Evolutionary conservation across 2,888 invertebrate species (phyloP).

Genomic region (Acrobeloides nanus): DNA sequence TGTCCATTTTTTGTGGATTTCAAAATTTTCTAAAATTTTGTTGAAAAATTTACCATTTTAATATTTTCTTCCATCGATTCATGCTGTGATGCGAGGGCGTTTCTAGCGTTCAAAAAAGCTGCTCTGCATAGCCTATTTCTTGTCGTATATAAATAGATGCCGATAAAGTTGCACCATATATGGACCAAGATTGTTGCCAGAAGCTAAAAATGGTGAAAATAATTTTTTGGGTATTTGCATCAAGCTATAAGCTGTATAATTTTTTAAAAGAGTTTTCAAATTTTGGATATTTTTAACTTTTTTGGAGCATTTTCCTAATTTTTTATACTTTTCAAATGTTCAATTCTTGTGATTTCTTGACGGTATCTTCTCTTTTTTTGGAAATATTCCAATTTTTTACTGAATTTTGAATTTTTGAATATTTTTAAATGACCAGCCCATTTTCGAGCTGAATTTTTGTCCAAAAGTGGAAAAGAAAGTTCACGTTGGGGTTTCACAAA

Average conservation of each 20-base stretch:
- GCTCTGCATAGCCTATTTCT: conserved; percentile 36
- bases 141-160: conserved; percentile 39
- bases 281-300: neutral
- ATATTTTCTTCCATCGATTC: conserved; percentile 16
- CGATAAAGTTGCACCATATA: conserved; percentile 46
- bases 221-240: neutral
- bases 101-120: conserved; percentile 30
- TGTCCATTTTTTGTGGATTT: neutral
- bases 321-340: conserved; percentile 2
- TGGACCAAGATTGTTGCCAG: conserved; percentile 44
- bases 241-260: too few relatives aligned
- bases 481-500: too few relatives aligned
- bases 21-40: neutral
- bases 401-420: too few relatives aligned
- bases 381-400: too few relatives aligned
- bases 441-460: too few relatives aligned
- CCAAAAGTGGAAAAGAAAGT: too few relatives aligned
- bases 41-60: conserved; percentile 18
- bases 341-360: too few relatives aligned
- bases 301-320: neutral
- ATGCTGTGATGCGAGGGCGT: conserved; percentile 25
- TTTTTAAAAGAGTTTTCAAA: conserved; percentile 3
- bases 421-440: too few relatives aligned
- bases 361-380: too few relatives aligned
- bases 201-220: conserved; percentile 26